Evolutionary conservation across 2,797 vertebrate genomes (phyloP), one percentile per base, ranked within the genome.

Genomic region (Sebastes variabilis): DNA sequence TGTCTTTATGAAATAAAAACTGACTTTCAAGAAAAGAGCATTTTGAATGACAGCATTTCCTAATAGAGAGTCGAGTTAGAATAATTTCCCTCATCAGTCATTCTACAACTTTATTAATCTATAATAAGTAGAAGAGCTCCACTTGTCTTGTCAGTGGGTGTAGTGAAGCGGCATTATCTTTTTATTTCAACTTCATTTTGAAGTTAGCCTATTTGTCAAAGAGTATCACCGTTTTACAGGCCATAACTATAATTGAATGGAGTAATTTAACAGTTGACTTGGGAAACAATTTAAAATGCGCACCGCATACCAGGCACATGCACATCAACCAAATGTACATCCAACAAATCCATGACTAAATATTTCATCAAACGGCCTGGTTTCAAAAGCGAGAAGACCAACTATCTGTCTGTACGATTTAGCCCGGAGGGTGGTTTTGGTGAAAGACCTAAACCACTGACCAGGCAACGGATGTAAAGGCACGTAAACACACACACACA

Each of bases 261-360:
- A 46, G 42, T 38, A 20, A 76, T 85, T 82, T 82, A 81, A 81
- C 69, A 81, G 78, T 59, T 73, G 22, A 80, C 58, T 54, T 72
- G 10, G 52, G 49, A 65, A 59, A 66, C 61, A 11, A 74, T 71
- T 71, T 62, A 27, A 80, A 49, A 60, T 24, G 60, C 16, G 60
- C 24, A 34, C 18, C 29, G 14, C n/a, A 46, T 5, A 13, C 3
- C 54, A 38, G n/a, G 14, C 70, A 18, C 32, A 8, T 8, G n/a
- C 32, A 27, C 49, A 52, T 18, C 46, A n/a, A 52, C 46, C 46
- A 9, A 52, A 20, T 52, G 60, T 52, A 18, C 46, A 60, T 34
- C 36, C 38, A 52, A 36, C n/a, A 60, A 58, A 65, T n/a, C 20
- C 20, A 34, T 36, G 24, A 59, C 22, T 71, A 24, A 56, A 27